These are phyloP conservation scores for Steromphala cineraria DNA, from an alignment of 2,888 invertebrate species.

Conservation along the genomic window DNA sequence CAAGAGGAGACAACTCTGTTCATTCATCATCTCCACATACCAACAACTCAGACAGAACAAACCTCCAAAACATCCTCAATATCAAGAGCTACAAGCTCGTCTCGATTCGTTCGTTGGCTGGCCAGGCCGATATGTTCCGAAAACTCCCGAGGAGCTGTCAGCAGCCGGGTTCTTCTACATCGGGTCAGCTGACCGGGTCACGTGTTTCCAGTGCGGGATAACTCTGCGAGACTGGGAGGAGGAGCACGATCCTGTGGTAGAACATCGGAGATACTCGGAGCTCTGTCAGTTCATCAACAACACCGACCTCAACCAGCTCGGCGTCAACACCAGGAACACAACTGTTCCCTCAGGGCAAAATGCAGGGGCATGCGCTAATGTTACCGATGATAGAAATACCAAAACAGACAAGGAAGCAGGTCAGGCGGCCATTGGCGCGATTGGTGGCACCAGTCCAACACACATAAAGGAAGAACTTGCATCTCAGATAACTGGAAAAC, in stretches of 20 bases:
- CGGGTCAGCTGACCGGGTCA: slow-evolving; percentile 19
- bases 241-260: not conserved
- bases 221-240: slow-evolving; percentile 20
- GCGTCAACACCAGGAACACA: too few species aligned
- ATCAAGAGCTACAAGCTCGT: not conserved
- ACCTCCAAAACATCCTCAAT: not conserved
- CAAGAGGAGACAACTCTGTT: not conserved
- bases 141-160: not conserved
- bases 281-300: not conserved
- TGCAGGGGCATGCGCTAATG: too few species aligned
- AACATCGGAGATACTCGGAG: not conserved
- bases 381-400: too few species aligned
- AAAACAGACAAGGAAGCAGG: too few species aligned
- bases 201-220: slow-evolving; percentile 21
- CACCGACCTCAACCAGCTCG: not conserved
- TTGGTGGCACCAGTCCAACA: not conserved
- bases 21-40: not conserved
- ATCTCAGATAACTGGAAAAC: too few species aligned
- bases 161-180: slow-evolving; percentile 18
- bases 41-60: not conserved
- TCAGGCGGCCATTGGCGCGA: not conserved
- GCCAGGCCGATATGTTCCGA: not conserved
- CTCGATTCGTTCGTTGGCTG: slow-evolving; percentile 6
- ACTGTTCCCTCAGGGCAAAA: too few species aligned
- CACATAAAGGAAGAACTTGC: not conserved